Conservation (phyloP, 2,797 vertebrate genomes). For the Paramormyrops hopkinsi region DNA sequence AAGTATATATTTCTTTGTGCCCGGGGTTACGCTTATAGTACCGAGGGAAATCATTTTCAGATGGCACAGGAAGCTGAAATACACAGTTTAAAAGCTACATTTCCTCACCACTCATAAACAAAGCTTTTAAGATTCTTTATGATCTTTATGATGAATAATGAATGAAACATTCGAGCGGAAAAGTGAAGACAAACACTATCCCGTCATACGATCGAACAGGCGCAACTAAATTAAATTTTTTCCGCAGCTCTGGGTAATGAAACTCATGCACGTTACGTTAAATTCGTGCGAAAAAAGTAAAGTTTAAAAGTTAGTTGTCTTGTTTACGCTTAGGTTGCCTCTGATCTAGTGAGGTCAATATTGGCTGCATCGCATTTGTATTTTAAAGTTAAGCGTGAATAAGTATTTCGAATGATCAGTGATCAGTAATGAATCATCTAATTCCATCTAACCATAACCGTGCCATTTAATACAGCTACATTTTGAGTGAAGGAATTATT, state of each 20-base stretch:
- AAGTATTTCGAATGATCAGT: not conserved
- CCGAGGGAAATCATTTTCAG: slow-evolving; percentile 53
- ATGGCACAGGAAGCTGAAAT: slow-evolving; percentile 57
- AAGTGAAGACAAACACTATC: not conserved
- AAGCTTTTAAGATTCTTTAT: slow-evolving; percentile 49
- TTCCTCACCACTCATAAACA: slow-evolving; percentile 57
- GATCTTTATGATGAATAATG: not conserved
- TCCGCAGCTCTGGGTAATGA: not conserved
- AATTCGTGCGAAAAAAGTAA: not conserved
- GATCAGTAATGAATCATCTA: not conserved
- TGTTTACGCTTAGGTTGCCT: not conserved
- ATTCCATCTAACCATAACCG: not conserved
- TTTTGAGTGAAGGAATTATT: slow-evolving; percentile 12
- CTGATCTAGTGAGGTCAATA: not conserved
- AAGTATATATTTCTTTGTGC: slow-evolving; percentile 9
- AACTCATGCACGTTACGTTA: not conserved
- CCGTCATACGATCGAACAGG: not conserved
- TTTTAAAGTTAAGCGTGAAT: not conserved
- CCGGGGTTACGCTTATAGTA: not conserved
- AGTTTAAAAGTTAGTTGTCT: not conserved
- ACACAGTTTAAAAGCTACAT: slow-evolving; percentile 51
- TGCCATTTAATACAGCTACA: not conserved
- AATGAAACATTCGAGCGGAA: not conserved
- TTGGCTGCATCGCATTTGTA: not conserved
- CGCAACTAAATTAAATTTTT: not conserved